phyloP scores from a whole-genome alignment of 2,797 vertebrate species.

The Crocodylus rhombifer region DNA sequence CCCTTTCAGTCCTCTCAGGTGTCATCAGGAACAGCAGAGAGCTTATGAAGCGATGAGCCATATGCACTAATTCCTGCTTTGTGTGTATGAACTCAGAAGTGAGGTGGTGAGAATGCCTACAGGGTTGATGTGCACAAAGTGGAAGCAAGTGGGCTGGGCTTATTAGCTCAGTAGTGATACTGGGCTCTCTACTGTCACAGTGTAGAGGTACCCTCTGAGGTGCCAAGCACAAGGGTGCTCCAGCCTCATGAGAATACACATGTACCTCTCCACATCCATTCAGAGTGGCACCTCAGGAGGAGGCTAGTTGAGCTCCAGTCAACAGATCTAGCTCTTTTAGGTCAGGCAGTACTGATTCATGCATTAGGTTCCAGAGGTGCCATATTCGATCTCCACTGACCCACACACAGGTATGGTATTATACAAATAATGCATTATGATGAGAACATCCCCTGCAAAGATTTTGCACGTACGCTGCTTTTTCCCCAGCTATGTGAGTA shows the following conservation, averaged over 20 bases:
- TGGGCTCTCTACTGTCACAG: no score
- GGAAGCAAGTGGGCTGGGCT: no score
- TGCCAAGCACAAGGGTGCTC: neutral
- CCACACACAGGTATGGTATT: neutral
- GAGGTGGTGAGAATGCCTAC: no score
- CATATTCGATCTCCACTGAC: neutral
- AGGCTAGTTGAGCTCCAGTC: no score
- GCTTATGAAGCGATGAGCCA: neutral
- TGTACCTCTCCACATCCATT: neutral
- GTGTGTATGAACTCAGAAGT: no score
- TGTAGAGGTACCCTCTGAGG: neutral
- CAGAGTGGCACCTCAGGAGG: no score
- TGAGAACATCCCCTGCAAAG: neutral
- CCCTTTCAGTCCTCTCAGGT: neutral
- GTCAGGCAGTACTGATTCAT: neutral
- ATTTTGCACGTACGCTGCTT: neutral
- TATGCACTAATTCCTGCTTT: no score
- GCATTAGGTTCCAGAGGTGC: neutral
- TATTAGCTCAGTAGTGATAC: no score
- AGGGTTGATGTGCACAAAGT: no score
- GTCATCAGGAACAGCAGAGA: neutral
- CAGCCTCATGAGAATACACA: neutral
- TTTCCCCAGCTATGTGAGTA: neutral
- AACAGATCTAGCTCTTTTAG: neutral
- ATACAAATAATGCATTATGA: neutral